Evolutionary conservation across 2,888 invertebrate genomes (phyloP).

Genomic region (Protophormia terraenovae): DNA sequence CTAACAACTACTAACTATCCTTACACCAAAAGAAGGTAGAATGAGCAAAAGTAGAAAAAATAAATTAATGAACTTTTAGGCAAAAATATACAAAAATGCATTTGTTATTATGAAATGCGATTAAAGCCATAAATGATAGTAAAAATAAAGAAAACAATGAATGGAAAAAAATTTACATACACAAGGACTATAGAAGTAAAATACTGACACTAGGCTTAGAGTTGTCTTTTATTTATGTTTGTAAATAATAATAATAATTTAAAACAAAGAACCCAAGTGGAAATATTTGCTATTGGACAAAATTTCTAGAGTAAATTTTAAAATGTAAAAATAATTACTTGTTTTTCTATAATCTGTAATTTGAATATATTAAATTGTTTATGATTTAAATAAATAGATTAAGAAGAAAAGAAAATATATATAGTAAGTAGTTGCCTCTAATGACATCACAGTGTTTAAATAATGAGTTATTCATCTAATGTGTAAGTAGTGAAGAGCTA

Average conservation of each 20-base stretch:
- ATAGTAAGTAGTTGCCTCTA: too few species aligned
- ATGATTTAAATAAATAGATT: too few species aligned
- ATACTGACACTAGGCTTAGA: constrained; percentile 2
- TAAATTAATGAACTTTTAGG: constrained; percentile 40
- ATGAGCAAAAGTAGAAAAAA: not conserved
- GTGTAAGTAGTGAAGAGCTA: too few species aligned
- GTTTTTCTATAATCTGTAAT: too few species aligned
- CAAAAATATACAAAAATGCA: constrained; percentile 42
- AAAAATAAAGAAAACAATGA: constrained; percentile 22
- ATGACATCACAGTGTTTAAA: too few species aligned
- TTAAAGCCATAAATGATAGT: constrained; percentile 47
- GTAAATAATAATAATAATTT: not conserved
- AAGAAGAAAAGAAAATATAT: too few species aligned
- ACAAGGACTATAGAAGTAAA: constrained; percentile 34
- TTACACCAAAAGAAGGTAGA: too few species aligned
- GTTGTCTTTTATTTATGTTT: not conserved
- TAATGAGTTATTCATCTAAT: too few species aligned
- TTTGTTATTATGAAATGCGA: constrained; percentile 50
- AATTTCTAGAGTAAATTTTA: too few species aligned
- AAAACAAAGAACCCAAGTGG: not conserved
- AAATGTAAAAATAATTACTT: not conserved
- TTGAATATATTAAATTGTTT: too few species aligned
- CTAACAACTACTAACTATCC: too few species aligned
- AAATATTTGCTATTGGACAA: too few species aligned
- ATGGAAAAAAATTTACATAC: constrained; percentile 40